phyloP scores from a whole-genome alignment of 1,140 invertebrate species.

The Pogonomyrmex californicus region DNA sequence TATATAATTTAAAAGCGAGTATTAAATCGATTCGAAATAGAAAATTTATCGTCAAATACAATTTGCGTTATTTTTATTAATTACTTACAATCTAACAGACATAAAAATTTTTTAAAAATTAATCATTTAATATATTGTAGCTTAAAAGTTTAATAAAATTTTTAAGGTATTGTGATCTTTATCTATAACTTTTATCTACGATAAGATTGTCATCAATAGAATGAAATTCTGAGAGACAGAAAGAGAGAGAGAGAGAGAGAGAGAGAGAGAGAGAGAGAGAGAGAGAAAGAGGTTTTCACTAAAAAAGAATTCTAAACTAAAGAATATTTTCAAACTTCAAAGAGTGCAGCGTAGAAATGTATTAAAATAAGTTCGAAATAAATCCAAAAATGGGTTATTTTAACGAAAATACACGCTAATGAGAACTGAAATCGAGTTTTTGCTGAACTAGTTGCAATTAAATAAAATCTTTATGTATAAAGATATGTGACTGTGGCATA shows the following conservation, averaged over 20 bases:
- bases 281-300: neutral
- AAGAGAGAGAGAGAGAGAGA: no score
- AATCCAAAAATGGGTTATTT: neutral
- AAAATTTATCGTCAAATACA: neutral
- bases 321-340: neutral
- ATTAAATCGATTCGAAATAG: neutral
- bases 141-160: neutral
- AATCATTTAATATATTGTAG: neutral
- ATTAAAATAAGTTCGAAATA: neutral
- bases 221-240: neutral
- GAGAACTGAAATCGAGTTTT: neutral
- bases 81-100: neutral
- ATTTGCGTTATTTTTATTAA: neutral
- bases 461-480: conserved; percentile 36
- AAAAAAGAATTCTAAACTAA: neutral
- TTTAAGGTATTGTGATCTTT: neutral
- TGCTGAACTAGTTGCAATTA: neutral
- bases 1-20: neutral
- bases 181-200: neutral
- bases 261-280: no score
- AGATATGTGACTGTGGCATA: conserved; percentile 2
- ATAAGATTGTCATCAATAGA: neutral
- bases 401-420: neutral
- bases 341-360: neutral
- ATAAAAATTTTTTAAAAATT: neutral